Conservation (phyloP, 1,140 invertebrate genomes). For the Drosophila subpulchrella region DNA sequence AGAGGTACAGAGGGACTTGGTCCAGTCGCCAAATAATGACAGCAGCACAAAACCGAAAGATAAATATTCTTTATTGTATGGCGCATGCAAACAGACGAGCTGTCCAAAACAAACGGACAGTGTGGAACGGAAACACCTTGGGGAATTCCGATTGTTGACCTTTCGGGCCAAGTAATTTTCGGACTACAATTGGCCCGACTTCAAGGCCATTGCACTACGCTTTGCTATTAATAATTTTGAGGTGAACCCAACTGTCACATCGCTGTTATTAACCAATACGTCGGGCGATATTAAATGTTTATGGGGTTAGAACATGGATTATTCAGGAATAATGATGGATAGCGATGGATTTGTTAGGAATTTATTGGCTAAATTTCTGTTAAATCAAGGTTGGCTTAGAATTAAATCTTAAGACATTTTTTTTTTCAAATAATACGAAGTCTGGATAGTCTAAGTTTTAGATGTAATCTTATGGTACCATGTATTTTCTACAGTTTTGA, state of each 20-base stretch:
- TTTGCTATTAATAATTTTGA: conserved; percentile 9
- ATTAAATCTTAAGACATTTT: too few species aligned
- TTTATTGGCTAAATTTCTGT: too few species aligned
- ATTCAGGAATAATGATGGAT: neutral
- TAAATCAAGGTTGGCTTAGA: too few species aligned
- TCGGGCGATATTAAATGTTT: conserved; percentile 14
- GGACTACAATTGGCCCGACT: conserved; percentile 21
- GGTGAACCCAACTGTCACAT: conserved; percentile 7
- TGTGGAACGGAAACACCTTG: conserved; percentile 10
- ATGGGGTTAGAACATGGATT: neutral
- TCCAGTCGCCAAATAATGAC: conserved; percentile 75
- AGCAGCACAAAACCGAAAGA: conserved; percentile 40
- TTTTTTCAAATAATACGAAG: too few species aligned
- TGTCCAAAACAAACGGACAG: conserved; percentile 16
- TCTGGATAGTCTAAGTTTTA: too few species aligned
- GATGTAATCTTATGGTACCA: too few species aligned
- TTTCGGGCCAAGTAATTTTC: conserved; percentile 16
- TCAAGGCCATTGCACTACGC: conserved; percentile 1
- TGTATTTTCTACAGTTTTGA: too few species aligned
- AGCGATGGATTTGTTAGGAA: neutral
- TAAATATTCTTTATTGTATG: conserved; percentile 63
- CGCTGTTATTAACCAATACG: conserved; percentile 25
- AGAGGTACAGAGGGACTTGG: conserved; percentile 13
- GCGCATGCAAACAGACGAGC: conserved; percentile 34
- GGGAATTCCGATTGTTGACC: conserved; percentile 23